Evolutionary conservation across 1,140 invertebrate species (phyloP).

Genomic region (Belonocnema kinseyi): DNA sequence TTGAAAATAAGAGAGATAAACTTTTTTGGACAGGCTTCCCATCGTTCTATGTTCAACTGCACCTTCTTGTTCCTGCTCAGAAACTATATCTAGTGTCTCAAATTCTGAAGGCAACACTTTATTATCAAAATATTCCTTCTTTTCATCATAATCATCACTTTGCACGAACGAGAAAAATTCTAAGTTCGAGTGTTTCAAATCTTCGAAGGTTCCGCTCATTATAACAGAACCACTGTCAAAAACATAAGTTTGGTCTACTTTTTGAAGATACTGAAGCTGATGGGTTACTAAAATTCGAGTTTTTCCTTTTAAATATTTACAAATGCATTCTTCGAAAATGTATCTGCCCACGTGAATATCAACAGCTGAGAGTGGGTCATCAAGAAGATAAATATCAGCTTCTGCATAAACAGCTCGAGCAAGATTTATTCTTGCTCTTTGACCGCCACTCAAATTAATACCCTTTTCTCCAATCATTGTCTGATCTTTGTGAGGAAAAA

Average conservation of each 20-base stretch:
- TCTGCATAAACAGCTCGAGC: constrained; percentile 89
- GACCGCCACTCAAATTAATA: constrained; percentile 90
- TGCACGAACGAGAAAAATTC: constrained; percentile 77
- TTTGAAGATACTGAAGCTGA: constrained; percentile 86
- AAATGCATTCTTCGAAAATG: constrained; percentile 83
- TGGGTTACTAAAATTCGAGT: constrained; percentile 87
- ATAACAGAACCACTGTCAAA: constrained; percentile 80
- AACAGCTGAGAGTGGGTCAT: constrained; percentile 87
- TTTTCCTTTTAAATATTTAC: constrained; percentile 81
- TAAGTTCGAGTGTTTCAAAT: constrained; percentile 78
- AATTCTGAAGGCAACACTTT: neutral
- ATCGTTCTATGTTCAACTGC: constrained; percentile 74
- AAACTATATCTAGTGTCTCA: neutral
- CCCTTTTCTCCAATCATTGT: constrained; percentile 93
- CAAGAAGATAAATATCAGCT: constrained; percentile 87
- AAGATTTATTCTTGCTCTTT: constrained; percentile 92
- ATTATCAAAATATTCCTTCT: constrained; percentile 82
- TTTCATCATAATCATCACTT: constrained; percentile 76
- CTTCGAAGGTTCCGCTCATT: constrained; percentile 78
- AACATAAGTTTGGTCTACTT: constrained; percentile 80
- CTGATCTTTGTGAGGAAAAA: constrained; percentile 86
- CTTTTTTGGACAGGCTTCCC: constrained; percentile 76
- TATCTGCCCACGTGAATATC: constrained; percentile 85
- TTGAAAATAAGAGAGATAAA: constrained; percentile 79
- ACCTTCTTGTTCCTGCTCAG: constrained; percentile 64